A percentile compares a stretch with the other conserved stretches of the same genome.
Conservation (phyloP, 2,113 vertebrate species). For the Peucedramus taeniatus region DNA sequence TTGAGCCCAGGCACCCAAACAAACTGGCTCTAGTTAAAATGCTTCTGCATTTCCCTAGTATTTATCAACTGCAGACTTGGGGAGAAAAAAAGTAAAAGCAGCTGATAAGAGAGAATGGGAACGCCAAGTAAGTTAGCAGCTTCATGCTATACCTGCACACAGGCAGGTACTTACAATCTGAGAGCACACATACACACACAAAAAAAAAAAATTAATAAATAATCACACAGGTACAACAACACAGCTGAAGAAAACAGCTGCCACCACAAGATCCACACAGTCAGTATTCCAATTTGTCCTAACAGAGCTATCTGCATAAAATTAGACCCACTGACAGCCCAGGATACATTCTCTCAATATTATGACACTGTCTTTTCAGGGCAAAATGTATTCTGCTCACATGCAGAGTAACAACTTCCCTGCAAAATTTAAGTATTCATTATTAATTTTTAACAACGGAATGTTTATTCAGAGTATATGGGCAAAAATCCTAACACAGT, state of each 20-base stretch:
- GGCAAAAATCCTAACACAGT: neutral
- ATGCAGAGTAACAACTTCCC: neutral
- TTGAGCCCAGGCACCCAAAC: neutral
- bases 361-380: neutral
- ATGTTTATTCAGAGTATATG: neutral
- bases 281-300: neutral
- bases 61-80: neutral
- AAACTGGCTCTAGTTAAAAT: neutral
- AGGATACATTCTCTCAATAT: neutral
- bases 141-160: neutral
- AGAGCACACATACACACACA: neutral
- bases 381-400: neutral
- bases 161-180: neutral
- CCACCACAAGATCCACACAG: neutral
- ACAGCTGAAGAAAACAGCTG: neutral
- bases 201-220: neutral
- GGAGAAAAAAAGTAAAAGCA: neutral
- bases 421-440: neutral
- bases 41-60: neutral
- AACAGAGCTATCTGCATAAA: neutral
- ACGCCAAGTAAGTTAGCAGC: neutral
- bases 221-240: neutral
- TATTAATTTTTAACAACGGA: neutral
- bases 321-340: neutral
- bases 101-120: neutral